Conservation (phyloP, 2,113 vertebrate genomes). For the Eulemur macaco region DNA sequence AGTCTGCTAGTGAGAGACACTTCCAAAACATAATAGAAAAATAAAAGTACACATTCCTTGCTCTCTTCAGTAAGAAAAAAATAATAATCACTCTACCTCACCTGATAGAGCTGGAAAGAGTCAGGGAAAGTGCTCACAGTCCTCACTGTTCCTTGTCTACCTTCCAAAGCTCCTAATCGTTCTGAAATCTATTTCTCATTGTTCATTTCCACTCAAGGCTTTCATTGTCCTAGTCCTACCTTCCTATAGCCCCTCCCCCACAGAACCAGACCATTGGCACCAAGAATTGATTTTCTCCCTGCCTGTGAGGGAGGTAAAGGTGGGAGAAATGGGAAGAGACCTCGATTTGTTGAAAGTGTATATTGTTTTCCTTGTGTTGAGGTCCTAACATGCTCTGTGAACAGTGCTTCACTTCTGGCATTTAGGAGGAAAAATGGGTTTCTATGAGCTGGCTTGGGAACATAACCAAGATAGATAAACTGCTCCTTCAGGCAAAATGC, state of each 20-base stretch:
- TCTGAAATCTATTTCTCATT: fast-evolving
- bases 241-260: fast-evolving
- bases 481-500: neutral
- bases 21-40: neutral
- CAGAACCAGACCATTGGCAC: fast-evolving
- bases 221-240: neutral
- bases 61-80: neutral
- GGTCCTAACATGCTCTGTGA: neutral
- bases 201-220: neutral
- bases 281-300: neutral
- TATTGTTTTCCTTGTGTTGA: neutral
- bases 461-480: conserved; percentile 1
- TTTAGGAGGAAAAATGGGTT: neutral
- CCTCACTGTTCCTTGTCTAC: neutral
- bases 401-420: neutral
- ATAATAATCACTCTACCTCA: neutral
- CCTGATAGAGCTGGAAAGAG: neutral
- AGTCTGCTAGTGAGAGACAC: neutral
- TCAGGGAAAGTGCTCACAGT: neutral
- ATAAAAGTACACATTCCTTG: neutral
- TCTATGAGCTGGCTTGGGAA: neutral
- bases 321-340: neutral
- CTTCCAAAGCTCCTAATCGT: neutral
- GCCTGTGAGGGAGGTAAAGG: neutral
- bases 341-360: fast-evolving